Conservation (phyloP, 2,797 vertebrate species). For the Octomys mimax region DNA sequence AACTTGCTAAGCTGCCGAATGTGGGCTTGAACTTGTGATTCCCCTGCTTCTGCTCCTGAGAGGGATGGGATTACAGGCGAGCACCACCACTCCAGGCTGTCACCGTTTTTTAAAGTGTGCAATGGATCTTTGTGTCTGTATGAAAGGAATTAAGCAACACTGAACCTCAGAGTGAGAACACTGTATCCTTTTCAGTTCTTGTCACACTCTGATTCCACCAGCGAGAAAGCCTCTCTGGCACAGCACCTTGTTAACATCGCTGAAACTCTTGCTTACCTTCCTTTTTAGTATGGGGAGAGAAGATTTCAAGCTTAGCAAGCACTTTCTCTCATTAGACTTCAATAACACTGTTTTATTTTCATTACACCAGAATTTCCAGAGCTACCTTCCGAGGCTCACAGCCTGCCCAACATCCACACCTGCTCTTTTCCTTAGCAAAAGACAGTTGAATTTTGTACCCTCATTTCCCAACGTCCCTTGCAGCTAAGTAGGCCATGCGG, state of each 20-base stretch:
- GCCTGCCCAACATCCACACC: not conserved
- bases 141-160: not conserved
- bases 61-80: not conserved
- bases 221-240: not conserved
- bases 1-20: not conserved
- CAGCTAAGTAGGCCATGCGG: not conserved
- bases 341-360: not conserved
- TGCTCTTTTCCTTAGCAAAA: not conserved
- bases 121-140: not conserved
- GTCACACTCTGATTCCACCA: not conserved
- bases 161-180: not conserved
- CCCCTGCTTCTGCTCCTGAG: not conserved
- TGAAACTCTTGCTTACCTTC: not conserved
- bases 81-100: not conserved
- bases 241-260: accelerated
- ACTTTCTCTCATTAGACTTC: not conserved
- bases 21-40: not conserved
- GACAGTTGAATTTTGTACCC: not conserved
- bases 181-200: not conserved
- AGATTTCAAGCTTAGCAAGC: not conserved
- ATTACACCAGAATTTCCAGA: not conserved
- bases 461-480: not conserved
- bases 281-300: not conserved
- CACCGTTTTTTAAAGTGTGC: not conserved
- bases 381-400: not conserved